These are phyloP conservation scores for Graphium colonna DNA, from an alignment of 2,888 invertebrate species.

Conservation along the genomic window DNA sequence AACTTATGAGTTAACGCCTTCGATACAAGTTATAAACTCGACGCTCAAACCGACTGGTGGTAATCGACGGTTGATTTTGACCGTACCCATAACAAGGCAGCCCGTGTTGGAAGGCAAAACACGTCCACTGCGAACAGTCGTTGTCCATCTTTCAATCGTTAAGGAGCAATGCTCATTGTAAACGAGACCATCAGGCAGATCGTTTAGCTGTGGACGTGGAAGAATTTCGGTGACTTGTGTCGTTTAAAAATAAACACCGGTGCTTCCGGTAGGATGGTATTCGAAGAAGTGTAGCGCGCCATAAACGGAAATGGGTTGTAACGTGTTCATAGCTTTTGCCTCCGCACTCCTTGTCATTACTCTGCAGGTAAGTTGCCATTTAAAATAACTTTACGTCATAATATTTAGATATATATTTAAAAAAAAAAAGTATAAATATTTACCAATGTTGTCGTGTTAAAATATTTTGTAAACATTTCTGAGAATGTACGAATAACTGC, in stretches of 20 bases:
- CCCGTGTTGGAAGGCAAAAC: constrained; percentile 47
- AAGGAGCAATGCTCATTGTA: constrained; percentile 28
- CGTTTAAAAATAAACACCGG: constrained; percentile 4
- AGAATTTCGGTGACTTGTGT: too few relatives aligned
- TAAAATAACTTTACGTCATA: too few relatives aligned
- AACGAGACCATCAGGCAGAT: constrained; percentile 19
- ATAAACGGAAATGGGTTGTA: constrained; percentile 59
- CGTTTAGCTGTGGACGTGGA: not conserved
- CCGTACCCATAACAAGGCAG: constrained; percentile 56
- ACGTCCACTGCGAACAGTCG: constrained; percentile 29
- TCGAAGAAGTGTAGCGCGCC: constrained; percentile 51
- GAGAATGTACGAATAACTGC: too few relatives aligned
- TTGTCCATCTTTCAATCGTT: too few relatives aligned
- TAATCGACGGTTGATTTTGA: constrained; percentile 21
- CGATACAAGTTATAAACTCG: constrained; percentile 20
- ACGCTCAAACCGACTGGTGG: constrained; percentile 31
- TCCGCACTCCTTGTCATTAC: constrained; percentile 50
- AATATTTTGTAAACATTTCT: too few relatives aligned
- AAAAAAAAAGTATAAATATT: too few relatives aligned
- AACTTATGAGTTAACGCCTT: constrained; percentile 20
- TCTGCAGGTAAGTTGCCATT: constrained; percentile 54
- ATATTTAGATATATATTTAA: too few relatives aligned
- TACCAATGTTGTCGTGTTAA: too few relatives aligned
- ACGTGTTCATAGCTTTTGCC: constrained; percentile 48
- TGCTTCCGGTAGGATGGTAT: constrained; percentile 35